Evolutionary conservation across 2,113 vertebrate genomes (phyloP).

Genomic region (Channa argus): DNA sequence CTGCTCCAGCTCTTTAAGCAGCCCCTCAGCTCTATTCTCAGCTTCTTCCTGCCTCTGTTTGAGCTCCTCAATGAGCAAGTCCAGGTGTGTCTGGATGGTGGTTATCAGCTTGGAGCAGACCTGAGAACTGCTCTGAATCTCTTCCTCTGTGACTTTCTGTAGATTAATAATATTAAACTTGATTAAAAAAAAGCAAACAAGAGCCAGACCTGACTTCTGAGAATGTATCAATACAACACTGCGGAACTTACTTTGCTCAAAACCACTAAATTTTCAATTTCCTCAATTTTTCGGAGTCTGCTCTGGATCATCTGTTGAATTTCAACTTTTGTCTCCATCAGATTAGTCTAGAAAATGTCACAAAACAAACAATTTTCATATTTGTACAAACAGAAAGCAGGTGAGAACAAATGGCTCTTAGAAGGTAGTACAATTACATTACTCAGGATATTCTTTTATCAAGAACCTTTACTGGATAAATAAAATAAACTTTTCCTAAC

Average conservation of each 20-base stretch:
- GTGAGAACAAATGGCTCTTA: too few relatives aligned
- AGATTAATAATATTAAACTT: fast-evolving
- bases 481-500: conserved; percentile 66
- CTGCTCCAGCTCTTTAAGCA: conserved; percentile 54
- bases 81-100: conserved; percentile 38
- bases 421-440: too few relatives aligned
- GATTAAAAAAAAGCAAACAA: not conserved
- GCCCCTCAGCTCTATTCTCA: conserved; percentile 27
- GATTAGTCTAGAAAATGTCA: not conserved
- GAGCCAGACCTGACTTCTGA: too few relatives aligned
- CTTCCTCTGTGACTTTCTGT: conserved; percentile 48
- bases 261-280: conserved; percentile 48
- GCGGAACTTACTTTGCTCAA: conserved; percentile 52
- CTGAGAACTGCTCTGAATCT: conserved; percentile 40
- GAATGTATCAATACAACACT: too few relatives aligned
- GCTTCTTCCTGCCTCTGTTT: conserved; percentile 40
- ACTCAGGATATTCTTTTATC: too few relatives aligned
- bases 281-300: conserved; percentile 44
- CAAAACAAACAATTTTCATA: too few relatives aligned
- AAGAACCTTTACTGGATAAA: too few relatives aligned
- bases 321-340: conserved; percentile 37
- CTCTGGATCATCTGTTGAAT: conserved; percentile 58
- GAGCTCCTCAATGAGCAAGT: conserved; percentile 41
- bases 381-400: too few relatives aligned
- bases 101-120: conserved; percentile 35